Evolutionary conservation across 2,797 vertebrate genomes (phyloP).

Genomic region (Platyrinchus mystaceus): DNA sequence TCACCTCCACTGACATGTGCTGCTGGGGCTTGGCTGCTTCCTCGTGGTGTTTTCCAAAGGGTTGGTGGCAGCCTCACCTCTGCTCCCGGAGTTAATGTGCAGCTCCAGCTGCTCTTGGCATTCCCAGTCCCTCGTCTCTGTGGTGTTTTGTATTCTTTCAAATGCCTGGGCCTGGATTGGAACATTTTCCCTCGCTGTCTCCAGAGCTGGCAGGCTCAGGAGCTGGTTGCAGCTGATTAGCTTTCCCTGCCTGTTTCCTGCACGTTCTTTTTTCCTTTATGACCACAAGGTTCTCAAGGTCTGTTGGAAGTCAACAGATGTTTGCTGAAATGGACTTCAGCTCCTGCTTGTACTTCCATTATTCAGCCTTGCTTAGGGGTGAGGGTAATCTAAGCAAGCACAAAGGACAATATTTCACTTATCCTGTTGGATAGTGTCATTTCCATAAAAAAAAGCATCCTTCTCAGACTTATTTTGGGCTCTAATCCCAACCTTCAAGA

Average conservation of each 20-base stretch:
- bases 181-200: not conserved
- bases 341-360: not conserved
- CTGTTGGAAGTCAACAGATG: not conserved
- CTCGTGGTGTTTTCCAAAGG: not conserved
- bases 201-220: not conserved
- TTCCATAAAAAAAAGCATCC: not conserved
- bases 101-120: not conserved
- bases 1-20: rapidly evolving
- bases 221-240: not conserved
- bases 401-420: not conserved
- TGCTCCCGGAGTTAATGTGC: not conserved
- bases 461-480: not conserved
- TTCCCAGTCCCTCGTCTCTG: not conserved
- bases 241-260: not conserved
- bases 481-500: not conserved
- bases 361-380: not conserved
- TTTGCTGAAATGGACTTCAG: not conserved
- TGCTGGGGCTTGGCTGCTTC: not conserved
- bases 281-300: not conserved
- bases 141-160: not conserved
- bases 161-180: not conserved
- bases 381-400: not conserved
- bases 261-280: not conserved
- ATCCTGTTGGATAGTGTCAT: not conserved
- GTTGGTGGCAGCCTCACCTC: not conserved